phyloP scores from a whole-genome alignment of 2,797 vertebrate species.

The Pseudopleuronectes americanus region DNA sequence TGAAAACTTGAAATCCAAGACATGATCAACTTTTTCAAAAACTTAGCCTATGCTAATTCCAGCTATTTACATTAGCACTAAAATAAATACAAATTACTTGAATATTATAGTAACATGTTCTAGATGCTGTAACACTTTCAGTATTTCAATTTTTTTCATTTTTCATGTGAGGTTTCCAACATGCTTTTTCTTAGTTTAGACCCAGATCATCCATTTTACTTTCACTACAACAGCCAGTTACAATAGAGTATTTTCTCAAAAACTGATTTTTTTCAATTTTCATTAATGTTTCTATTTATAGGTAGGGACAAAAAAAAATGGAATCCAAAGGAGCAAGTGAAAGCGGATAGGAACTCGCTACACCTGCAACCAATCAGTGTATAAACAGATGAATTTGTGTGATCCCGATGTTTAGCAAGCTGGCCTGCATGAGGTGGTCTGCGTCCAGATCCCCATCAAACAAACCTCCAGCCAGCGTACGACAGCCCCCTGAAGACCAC shows the following conservation, averaged over 20 bases:
- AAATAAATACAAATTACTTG: no score
- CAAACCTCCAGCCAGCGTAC: slow-evolving; percentile 76
- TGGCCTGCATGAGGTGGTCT: slow-evolving; percentile 63
- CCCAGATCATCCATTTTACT: no score
- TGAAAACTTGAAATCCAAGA: no score
- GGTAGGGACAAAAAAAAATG: slow-evolving; percentile 1
- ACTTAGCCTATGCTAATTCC: no score
- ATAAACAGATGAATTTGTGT: slow-evolving; percentile 57
- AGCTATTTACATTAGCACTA: no score
- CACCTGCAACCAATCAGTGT: slow-evolving; percentile 88
- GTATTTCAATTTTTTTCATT: no score
- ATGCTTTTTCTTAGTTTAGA: no score
- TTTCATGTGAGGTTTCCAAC: no score
- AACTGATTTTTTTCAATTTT: background rate
- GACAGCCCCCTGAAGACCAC: slow-evolving; percentile 32
- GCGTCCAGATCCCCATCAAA: slow-evolving; percentile 82
- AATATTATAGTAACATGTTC: no score
- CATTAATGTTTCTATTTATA: slow-evolving; percentile 1
- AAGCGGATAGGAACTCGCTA: slow-evolving; percentile 58
- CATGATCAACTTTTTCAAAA: no score
- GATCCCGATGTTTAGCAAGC: slow-evolving; percentile 84
- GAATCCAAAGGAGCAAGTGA: slow-evolving; percentile 12
- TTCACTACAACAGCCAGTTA: no score
- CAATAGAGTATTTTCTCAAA: background rate
- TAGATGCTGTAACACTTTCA: no score